phyloP scores from a whole-genome alignment of 2,888 invertebrate genomes.

The Acleris laterana region DNA sequence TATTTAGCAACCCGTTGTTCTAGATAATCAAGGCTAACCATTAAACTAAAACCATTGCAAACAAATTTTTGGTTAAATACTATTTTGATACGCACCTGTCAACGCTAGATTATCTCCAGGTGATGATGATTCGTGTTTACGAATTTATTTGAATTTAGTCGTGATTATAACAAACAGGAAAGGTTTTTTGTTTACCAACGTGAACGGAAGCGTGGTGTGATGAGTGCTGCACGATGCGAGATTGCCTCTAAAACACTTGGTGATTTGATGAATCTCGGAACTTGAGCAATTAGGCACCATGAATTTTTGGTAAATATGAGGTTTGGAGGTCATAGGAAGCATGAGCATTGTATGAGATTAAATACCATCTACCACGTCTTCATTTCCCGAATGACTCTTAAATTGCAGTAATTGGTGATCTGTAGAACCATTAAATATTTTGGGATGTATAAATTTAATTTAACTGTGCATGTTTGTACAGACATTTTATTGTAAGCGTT shows the following conservation, averaged over 20 bases:
- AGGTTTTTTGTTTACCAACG: conserved; percentile 54
- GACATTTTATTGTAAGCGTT: too few species aligned
- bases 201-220: conserved; percentile 67
- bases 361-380: not conserved
- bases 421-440: not conserved
- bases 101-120: conserved; percentile 7
- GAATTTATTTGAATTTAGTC: conserved; percentile 52
- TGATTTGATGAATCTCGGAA: conserved; percentile 63
- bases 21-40: conserved; percentile 21
- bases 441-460: not conserved
- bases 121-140: conserved; percentile 22
- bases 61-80: conserved; percentile 14
- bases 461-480: too few species aligned
- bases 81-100: conserved; percentile 6
- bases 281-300: conserved; percentile 59
- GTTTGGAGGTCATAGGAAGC: conserved; percentile 49
- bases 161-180: conserved; percentile 57
- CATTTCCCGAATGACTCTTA: not conserved
- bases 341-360: conserved; percentile 17
- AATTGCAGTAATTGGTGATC: not conserved
- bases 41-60: conserved; percentile 11
- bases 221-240: conserved; percentile 59
- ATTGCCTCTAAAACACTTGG: conserved; percentile 67
- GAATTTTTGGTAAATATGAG: conserved; percentile 55
- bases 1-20: conserved; percentile 23